Base-by-base conservation (phyloP, 2,888 invertebrate genomes). In the Drosophila rellima region DNA sequence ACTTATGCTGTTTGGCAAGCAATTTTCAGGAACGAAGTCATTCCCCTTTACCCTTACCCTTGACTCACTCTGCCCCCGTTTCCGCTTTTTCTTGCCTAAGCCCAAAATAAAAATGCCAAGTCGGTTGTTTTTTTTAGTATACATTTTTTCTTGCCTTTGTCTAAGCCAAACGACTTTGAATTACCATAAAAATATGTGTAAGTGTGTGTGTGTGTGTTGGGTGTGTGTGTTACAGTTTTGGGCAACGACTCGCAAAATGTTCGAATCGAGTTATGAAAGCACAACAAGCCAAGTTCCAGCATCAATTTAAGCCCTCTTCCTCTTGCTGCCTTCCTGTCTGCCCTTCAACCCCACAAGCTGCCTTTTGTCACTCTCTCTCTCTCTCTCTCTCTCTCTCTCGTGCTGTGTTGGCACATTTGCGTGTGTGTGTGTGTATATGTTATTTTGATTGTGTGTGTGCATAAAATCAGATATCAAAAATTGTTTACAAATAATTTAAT, bases 401-500 rank as follows among this genome's bases (percentile, higher is more conserved):
- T 50, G 31, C 6, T 60, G 17, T 31, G 40, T 39, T 63, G n/a
- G 29, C 26, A 20, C 39, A 45, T 65, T 18, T 50, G 31, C 64
- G 42, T 31, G 47, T 61, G 57, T 54, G 42, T 55, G 45, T 65
- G 51, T 56, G 23, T n/a, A n/a, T n/a, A n/a, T n/a, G n/a, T n/a
- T n/a, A n/a, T n/a, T n/a, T n/a, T n/a, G n/a, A n/a, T n/a, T n/a
- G n/a, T 70, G 71, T 74, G 75, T 74, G 74, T 71, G 78, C 74
- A 74, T 86, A 85, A 86, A 84, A 84, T 84, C 84, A 84, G 86
- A 84, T 86, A 84, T 84, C 83, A 84, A 84, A 84, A 84, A 84
- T 84, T 83, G 83, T 84, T 86, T 86, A 84, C 84, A 86, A 84
- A 84, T 86, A 84, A 84, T 84, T 84, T 85, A 85, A 84, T 84